Conservation (phyloP, 1,140 invertebrate genomes). For the Drosophila dunni region DNA sequence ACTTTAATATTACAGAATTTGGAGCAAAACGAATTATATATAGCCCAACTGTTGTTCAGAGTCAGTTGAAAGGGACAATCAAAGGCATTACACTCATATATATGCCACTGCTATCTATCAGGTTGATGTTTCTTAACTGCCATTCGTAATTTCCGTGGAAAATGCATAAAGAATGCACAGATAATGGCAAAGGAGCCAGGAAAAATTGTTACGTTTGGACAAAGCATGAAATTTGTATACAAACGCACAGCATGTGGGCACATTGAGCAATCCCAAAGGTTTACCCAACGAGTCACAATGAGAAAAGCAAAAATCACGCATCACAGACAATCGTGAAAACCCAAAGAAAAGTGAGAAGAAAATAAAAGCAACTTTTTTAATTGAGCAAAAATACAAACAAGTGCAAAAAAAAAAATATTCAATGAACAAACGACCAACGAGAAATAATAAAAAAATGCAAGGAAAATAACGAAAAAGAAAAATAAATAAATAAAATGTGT, state of each 20-base stretch:
- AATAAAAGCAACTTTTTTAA: constrained; percentile 65
- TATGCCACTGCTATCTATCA: constrained; percentile 17
- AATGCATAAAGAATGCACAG: constrained; percentile 48
- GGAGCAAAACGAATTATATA: not conserved
- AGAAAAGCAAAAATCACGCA: constrained; percentile 72
- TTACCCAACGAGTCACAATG: constrained; percentile 58
- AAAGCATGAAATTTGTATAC: constrained; percentile 62
- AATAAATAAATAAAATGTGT: constrained; percentile 2
- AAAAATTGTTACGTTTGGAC: constrained; percentile 49
- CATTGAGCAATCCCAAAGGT: constrained; percentile 56
- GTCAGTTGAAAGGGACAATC: not conserved
- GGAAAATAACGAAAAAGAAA: not conserved
- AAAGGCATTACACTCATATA: not conserved
- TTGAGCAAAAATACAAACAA: constrained; percentile 82
- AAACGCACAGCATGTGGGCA: constrained; percentile 76
- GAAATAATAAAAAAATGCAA: not conserved
- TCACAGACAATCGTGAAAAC: constrained; percentile 31
- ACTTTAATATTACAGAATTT: not conserved
- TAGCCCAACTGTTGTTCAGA: not conserved
- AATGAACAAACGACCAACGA: constrained; percentile 7
- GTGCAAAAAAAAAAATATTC: constrained; percentile 63
- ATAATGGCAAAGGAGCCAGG: constrained; percentile 52
- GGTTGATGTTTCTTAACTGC: constrained; percentile 51
- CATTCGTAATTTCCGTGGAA: constrained; percentile 71
- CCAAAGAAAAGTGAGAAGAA: constrained; percentile 25